Base-by-base conservation (phyloP, 1,140 invertebrate species). In the Parapsyche elsis region DNA sequence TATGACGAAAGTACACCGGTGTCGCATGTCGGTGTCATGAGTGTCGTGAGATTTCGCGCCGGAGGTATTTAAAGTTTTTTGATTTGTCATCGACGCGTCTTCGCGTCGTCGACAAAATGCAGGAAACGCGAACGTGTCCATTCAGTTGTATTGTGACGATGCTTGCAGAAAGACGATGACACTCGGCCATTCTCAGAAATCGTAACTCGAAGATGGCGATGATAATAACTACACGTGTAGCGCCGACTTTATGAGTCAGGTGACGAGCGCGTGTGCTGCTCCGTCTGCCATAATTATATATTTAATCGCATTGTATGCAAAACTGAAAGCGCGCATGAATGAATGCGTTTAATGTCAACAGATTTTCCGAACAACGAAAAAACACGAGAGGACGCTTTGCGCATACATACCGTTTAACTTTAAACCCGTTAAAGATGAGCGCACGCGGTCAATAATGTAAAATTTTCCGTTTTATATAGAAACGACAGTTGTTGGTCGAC, bases 251-350 rank as follows among this genome's bases (percentile, higher is more conserved):
- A 53, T 53, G 49, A 53, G 12, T 53, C 49, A 53, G 49, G 49
- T 53, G 49, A 53, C 16, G 49, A 53, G 16, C 49, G 49, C 49
- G 49, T 16, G 49, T 53, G 12, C 49, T 53, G 4, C 16, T 14
- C 49, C 49, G 10, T 53, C 16, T 14, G 10, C 49, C 49, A 16
- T 53, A 53, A 53, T 53, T 53, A 71, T 26, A 23, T 24, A 71
- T 44, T 24, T 71, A 71, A 71, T 71, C 26, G 64, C 26, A 71
- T 71, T 71, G 70, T 71, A 71, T 71, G 70, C 44, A 71, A 71
- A 71, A 71, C 26, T 44, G 5, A 38, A 38, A 10, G 26, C 26
- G 44, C 44, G 70, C 44, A 70, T 71, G 70, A 71, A 71, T 71
- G 70, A 45, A 53, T 53, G 49, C 49, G 49, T 53, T 53, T 53